Evolutionary conservation across 2,888 invertebrate species (phyloP), one percentile per base, ranked within the genome.

Genomic region (Cheilosia scutellata): DNA sequence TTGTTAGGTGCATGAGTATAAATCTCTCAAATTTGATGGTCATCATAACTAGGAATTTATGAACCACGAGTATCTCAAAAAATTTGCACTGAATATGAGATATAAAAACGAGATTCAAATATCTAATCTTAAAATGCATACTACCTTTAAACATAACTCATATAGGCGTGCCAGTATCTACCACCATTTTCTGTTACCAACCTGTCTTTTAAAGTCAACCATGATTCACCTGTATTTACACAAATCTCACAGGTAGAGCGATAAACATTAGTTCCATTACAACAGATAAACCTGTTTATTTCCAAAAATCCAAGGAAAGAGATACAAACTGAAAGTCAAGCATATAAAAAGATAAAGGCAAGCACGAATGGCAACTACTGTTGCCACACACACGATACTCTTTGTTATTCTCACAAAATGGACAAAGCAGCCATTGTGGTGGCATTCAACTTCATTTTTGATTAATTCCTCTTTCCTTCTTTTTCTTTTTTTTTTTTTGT

Each of bases 351-450:
- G 80, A 80, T 74, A 80, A 65, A 27, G 31, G 37, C 57, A 9
- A 49, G 57, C 11, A 20, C 31, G 51, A 71, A 51, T 62, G 53
- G 58, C 71, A 71, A 71, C 63, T 62, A 16, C 37, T 47, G 47
- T 47, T 44, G 55, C 82, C 58, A 68, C 27, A 79, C 66, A 72
- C 51, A 71, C 42, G 42, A 74, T 33, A 16, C 2, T 11, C 25
- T 16, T n/a, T 9, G 7, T 44, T 53, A 51, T 4, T 37, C 37
- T 37, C 51, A 79, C 58, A 79, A 57, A 77, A 82, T 82, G 82
- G 86, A 86, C 86, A 86, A 68, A 20, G 75, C 86, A 77, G 66
- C 86, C 86, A 86, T 86, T 82, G 68, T 86, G 86, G 82, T 86
- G 86, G 86, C 62, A 77, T 77, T 86, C 86, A 82, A 80, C 86